phyloP scores from a whole-genome alignment of 2,888 invertebrate species.

The Globia sparganii region DNA sequence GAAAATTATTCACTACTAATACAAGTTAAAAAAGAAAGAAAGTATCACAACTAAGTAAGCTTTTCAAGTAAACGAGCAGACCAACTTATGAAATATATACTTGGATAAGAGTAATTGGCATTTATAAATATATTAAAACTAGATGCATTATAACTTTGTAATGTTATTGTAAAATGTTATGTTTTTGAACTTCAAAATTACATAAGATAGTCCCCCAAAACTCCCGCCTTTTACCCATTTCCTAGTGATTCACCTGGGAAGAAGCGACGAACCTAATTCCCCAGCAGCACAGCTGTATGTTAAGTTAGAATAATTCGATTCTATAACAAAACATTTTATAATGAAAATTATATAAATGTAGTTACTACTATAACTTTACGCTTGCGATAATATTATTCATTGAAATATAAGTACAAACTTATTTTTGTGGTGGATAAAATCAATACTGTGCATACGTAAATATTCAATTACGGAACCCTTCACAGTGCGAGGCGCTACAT shows the following conservation, averaged over 20 bases:
- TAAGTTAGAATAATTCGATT: background rate
- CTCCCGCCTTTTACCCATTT: background rate
- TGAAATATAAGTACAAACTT: background rate
- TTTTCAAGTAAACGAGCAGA: background rate
- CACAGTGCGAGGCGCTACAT: background rate
- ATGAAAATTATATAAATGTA: background rate
- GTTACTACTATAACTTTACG: background rate
- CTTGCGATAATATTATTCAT: background rate
- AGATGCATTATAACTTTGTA: background rate
- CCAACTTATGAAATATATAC: background rate
- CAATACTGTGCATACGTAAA: background rate
- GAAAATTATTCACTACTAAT: background rate
- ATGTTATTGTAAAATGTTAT: background rate
- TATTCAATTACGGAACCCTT: background rate
- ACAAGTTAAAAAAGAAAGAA: background rate
- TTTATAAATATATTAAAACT: background rate
- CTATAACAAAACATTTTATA: background rate
- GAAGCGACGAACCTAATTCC: background rate
- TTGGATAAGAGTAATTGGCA: background rate
- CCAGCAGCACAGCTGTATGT: background rate
- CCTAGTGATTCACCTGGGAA: background rate
- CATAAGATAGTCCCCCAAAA: background rate
- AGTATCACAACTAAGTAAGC: background rate
- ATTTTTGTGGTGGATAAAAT: background rate
- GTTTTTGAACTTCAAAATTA: background rate